Percentiles rank a stretch among this genome's conserved stretches.
These are phyloP conservation scores for Dendronephthya gigantea DNA, from an alignment of 64 coral and sea anemone species.

Conservation along the genomic window DNA sequence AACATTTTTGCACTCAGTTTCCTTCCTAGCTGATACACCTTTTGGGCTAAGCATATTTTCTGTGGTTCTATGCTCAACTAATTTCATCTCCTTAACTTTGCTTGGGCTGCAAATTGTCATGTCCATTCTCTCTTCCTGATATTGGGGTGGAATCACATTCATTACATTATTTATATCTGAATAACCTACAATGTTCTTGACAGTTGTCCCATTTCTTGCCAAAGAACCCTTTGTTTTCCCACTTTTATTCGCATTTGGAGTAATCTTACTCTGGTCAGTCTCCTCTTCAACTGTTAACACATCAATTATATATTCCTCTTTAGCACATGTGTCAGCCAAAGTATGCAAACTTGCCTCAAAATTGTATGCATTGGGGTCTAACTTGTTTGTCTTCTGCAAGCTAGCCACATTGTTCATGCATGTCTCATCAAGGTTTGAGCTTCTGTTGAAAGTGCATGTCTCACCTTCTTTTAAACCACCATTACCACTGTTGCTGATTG, in stretches of 20 bases:
- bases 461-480: not conserved
- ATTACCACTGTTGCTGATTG: not conserved
- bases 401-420: not conserved
- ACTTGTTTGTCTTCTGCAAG: too few species aligned
- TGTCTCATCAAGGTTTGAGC: not conserved
- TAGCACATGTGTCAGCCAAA: not conserved
- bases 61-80: not conserved
- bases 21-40: not conserved
- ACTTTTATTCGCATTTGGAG: not conserved
- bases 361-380: too few species aligned
- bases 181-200: not conserved
- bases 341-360: not conserved
- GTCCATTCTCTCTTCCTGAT: too few species aligned
- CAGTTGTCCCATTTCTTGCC: not conserved
- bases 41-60: not conserved
- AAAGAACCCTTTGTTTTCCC: not conserved
- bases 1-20: not conserved
- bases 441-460: not conserved
- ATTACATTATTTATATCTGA: not conserved
- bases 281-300: not conserved
- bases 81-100: not conserved
- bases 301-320: not conserved
- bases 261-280: not conserved
- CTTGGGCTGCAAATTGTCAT: not conserved
- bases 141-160: not conserved